Percentiles rank a stretch among this genome's conserved stretches.
Conservation (phyloP, 2,113 vertebrate genomes). For the Ochotona princeps region DNA sequence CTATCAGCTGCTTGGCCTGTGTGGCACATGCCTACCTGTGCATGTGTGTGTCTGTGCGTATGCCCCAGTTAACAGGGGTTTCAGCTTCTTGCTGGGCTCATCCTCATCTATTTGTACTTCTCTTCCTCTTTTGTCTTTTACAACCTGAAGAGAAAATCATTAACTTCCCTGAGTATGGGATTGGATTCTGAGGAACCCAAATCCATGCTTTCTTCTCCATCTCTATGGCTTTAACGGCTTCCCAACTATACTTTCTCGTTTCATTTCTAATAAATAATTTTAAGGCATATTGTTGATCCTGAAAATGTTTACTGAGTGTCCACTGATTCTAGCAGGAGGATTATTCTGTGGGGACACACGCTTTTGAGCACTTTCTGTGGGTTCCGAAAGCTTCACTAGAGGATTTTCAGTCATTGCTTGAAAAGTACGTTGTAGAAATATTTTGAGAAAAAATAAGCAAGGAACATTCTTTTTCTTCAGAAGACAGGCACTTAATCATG, state of each 20-base stretch:
- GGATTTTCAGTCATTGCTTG: constrained; percentile 48
- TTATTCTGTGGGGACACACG: background rate
- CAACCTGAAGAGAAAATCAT: constrained; percentile 2
- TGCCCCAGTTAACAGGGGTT: background rate
- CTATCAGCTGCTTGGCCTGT: background rate
- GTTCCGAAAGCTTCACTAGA: background rate
- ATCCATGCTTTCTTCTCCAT: background rate
- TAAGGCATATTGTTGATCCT: background rate
- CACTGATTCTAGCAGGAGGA: background rate
- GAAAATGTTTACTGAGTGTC: constrained; percentile 4
- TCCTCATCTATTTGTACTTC: background rate
- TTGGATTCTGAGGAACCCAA: background rate
- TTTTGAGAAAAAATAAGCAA: constrained; percentile 39
- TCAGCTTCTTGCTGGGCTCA: constrained; percentile 30
- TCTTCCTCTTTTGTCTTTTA: constrained; percentile 5
- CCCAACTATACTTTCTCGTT: background rate
- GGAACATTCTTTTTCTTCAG: constrained; percentile 12
- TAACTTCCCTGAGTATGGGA: background rate
- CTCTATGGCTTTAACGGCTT: background rate
- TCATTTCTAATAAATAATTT: constrained; percentile 36
- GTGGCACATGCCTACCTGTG: background rate
- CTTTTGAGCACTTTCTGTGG: background rate
- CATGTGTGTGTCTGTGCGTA: background rate
- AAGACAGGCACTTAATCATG: constrained; percentile 28
- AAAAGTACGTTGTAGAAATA: constrained; percentile 48